Percentiles rank a stretch among this genome's conserved stretches.
Evolutionary conservation across 2,888 invertebrate genomes (phyloP).

Genomic region (Amphipyra berbera): DNA sequence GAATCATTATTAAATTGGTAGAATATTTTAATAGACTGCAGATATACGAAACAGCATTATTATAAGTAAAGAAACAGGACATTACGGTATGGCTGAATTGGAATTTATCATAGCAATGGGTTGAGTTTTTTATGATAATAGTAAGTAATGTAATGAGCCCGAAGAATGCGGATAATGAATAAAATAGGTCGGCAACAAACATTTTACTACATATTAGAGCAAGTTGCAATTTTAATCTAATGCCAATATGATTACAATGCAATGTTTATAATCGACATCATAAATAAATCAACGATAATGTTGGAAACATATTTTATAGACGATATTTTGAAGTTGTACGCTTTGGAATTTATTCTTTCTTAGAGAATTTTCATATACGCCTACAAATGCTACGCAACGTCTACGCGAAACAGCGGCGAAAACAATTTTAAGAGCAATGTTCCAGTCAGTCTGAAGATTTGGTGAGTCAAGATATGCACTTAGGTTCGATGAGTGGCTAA

Average conservation of each 20-base stretch:
- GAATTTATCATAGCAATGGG: slow-evolving; percentile 31
- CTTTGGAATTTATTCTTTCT: slow-evolving; percentile 17
- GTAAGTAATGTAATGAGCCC: slow-evolving; percentile 2
- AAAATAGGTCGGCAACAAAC: slow-evolving; percentile 39
- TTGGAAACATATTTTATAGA: slow-evolving; percentile 13
- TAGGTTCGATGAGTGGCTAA: slow-evolving; percentile 67
- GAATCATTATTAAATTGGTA: slow-evolving; percentile 29
- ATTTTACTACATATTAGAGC: slow-evolving; percentile 31
- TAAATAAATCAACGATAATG: slow-evolving; percentile 14
- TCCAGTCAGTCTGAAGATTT: slow-evolving; percentile 51
- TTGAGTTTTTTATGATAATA: slow-evolving; percentile 58
- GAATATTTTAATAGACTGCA: slow-evolving; percentile 10
- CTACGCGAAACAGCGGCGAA: slow-evolving; percentile 42
- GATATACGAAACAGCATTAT: neutral
- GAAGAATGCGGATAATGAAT: slow-evolving; percentile 70
- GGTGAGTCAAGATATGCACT: slow-evolving; percentile 72
- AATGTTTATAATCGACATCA: slow-evolving; percentile 10
- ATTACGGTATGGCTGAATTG: neutral
- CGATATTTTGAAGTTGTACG: slow-evolving; percentile 7
- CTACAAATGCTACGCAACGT: slow-evolving; percentile 27
- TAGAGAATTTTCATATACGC: slow-evolving; percentile 26
- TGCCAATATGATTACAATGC: slow-evolving; percentile 16
- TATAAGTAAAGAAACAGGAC: neutral
- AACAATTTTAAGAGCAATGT: slow-evolving; percentile 58
- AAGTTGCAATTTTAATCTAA: slow-evolving; percentile 31